These are phyloP conservation scores for Trematomus bernacchii DNA, from an alignment of 2,797 vertebrate genomes.

Conservation along the genomic window DNA sequence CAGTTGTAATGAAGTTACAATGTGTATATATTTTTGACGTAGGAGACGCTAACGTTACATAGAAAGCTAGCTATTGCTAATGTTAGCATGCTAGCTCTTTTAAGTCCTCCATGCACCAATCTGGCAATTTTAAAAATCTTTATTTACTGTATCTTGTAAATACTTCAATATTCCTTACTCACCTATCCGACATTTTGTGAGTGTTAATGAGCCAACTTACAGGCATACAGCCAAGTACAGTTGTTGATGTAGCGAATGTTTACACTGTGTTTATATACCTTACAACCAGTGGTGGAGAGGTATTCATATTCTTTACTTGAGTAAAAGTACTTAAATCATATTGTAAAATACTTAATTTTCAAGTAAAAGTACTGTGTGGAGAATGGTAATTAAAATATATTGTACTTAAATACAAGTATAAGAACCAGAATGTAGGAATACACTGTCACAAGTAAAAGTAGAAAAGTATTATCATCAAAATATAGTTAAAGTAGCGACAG, in stretches of 20 bases:
- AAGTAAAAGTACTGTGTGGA: too few species aligned
- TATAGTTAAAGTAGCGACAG: too few species aligned
- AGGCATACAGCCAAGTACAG: too few species aligned
- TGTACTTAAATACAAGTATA: too few species aligned
- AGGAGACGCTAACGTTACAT: neutral
- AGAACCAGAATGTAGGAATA: too few species aligned
- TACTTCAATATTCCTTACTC: neutral
- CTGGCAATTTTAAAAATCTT: neutral
- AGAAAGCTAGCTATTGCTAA: constrained; percentile 33
- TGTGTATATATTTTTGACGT: accelerated
- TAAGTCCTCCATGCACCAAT: neutral
- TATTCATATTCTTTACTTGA: too few species aligned
- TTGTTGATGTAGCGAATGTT: neutral
- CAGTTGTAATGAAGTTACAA: neutral
- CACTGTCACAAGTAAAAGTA: too few species aligned
- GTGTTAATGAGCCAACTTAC: neutral
- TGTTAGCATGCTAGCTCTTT: constrained; percentile 3
- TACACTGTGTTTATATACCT: neutral
- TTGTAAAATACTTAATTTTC: too few species aligned
- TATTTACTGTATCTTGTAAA: neutral
- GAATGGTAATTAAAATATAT: too few species aligned
- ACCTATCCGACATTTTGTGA: accelerated
- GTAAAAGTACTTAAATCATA: too few species aligned
- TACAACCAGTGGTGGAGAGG: too few species aligned
- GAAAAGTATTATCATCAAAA: too few species aligned